phyloP scores from a whole-genome alignment of 2,888 invertebrate genomes.

The Gasteruption jaculator region DNA sequence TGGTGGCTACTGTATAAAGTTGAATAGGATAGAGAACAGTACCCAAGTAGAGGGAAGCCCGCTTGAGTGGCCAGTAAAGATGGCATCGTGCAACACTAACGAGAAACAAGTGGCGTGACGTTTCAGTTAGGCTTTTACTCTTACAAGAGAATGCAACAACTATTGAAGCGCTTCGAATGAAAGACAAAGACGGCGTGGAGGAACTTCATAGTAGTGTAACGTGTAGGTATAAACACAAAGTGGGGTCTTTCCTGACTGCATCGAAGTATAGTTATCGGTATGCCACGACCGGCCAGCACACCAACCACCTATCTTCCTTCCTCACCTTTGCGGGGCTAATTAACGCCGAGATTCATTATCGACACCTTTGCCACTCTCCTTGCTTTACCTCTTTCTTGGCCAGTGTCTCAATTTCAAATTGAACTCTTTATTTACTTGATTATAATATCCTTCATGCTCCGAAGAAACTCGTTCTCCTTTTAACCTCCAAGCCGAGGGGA shows the following conservation, averaged over 20 bases:
- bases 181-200: no score
- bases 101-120: slow-evolving; percentile 45
- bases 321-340: slow-evolving; percentile 40
- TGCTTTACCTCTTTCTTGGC: no score
- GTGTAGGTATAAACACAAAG: no score
- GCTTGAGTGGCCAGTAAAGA: slow-evolving; percentile 33
- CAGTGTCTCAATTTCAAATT: slow-evolving; percentile 39
- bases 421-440: no score
- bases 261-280: slow-evolving; percentile 37
- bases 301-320: slow-evolving; percentile 39
- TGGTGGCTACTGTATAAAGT: slow-evolving; percentile 29
- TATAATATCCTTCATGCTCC: no score
- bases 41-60: slow-evolving; percentile 25
- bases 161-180: no score
- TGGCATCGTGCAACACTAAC: slow-evolving; percentile 46
- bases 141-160: not conserved
- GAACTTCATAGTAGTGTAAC: no score
- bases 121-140: slow-evolving; percentile 43
- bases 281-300: no score
- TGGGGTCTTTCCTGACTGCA: slow-evolving; percentile 13
- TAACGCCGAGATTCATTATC: slow-evolving; percentile 48
- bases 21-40: no score
- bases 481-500: no score
- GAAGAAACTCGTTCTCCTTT: no score
- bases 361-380: slow-evolving; percentile 36